A percentile compares a stretch with the other conserved stretches of the same genome.
phyloP scores from a whole-genome alignment of 2,888 invertebrate species.

The Lampropteryx suffumata region DNA sequence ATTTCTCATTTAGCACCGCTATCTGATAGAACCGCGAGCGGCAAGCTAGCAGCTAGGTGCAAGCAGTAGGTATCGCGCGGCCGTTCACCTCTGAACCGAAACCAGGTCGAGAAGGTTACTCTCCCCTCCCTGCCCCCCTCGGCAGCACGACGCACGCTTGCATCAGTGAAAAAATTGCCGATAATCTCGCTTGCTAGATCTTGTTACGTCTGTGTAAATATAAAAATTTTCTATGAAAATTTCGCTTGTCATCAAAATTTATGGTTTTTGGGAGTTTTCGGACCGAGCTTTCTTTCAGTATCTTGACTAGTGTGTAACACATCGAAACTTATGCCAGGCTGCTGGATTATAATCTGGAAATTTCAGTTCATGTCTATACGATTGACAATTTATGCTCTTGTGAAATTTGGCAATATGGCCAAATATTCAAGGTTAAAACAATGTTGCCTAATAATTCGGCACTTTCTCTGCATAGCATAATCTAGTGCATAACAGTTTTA shows the following conservation, averaged over 20 bases:
- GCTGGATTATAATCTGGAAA: neutral
- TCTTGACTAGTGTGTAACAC: neutral
- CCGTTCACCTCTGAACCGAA: conserved; percentile 76
- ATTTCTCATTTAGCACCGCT: conserved; percentile 21
- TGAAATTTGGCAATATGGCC: conserved; percentile 1
- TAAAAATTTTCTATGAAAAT: neutral
- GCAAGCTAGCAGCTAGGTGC: conserved; percentile 42
- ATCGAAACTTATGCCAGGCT: neutral
- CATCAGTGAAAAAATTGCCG: conserved; percentile 30
- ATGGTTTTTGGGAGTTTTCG: neutral
- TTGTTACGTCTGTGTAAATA: conserved; percentile 11
- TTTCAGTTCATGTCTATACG: neutral
- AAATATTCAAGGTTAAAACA: conserved; percentile 6
- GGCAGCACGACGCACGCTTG: conserved; percentile 29
- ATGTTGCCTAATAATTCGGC: neutral
- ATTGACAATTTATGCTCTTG: neutral
- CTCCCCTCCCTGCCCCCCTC: conserved; percentile 25
- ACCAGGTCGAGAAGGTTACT: conserved; percentile 69
- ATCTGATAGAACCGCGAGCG: conserved; percentile 29
- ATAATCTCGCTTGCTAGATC: conserved; percentile 28
- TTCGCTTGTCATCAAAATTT: neutral
- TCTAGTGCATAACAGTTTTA: neutral
- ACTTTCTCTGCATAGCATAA: conserved; percentile 1
- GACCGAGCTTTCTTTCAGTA: neutral
- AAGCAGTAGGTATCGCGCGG: conserved; percentile 54